Evolutionary conservation across 2,113 vertebrate genomes (phyloP).

Genomic region (Rhadina sibilatrix): DNA sequence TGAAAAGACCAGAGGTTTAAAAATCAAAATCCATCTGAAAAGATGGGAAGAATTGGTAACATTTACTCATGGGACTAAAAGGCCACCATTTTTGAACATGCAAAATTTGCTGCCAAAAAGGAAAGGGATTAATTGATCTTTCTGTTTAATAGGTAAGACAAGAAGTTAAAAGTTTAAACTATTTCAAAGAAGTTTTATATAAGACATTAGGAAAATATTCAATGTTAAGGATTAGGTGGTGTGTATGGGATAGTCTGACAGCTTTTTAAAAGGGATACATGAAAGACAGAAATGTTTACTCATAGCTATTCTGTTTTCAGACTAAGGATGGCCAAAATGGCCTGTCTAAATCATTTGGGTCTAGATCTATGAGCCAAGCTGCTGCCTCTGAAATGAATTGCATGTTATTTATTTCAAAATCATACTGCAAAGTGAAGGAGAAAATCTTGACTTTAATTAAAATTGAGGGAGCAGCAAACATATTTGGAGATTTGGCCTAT

Average conservation of each 20-base stretch:
- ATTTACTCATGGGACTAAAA: not conserved
- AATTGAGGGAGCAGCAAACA: not conserved
- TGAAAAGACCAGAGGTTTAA: not conserved
- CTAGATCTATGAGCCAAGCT: not conserved
- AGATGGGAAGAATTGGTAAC: not conserved
- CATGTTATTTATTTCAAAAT: not conserved
- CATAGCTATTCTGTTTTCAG: not conserved
- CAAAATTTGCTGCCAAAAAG: not conserved
- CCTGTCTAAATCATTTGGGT: not conserved
- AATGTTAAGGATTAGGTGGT: not conserved
- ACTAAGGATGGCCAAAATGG: not conserved
- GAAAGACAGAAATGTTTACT: not conserved
- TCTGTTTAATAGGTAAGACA: not conserved
- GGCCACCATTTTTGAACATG: not conserved
- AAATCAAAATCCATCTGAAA: not conserved
- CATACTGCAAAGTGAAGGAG: not conserved
- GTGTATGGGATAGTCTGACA: not conserved
- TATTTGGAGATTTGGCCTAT: not conserved
- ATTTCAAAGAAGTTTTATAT: not conserved
- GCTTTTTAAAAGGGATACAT: not conserved
- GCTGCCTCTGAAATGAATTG: constrained; percentile 12
- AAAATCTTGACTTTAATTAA: constrained; percentile 27
- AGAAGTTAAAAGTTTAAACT: not conserved
- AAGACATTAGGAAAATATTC: not conserved
- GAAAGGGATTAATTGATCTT: not conserved